Base-by-base conservation (phyloP, 2,113 vertebrate genomes). In the Pterocles burchelli region DNA sequence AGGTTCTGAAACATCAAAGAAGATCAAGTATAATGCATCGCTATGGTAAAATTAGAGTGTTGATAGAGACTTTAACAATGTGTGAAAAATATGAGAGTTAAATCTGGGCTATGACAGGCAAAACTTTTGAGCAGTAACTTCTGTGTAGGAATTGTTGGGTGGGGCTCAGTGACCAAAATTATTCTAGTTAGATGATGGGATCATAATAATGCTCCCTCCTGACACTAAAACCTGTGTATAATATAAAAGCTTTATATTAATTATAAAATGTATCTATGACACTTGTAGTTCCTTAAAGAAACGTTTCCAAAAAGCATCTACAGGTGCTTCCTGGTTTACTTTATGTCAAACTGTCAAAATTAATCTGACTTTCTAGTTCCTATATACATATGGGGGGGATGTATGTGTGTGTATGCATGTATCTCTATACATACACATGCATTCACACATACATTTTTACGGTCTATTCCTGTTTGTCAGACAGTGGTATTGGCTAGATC, bases 381-480 rank as follows among this genome's bases (percentile, higher is more conserved):
- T 57, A 5, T 46, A 18, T 24, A 13, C 22, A 4, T 38, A 7
- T 52, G 51, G 7, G 25, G 51, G 13, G 25, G 3, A 14, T 52
- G 14, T n/a, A 8, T 52, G 14, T n/a, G 16, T 38, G 8, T n/a
- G 36, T 24, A 22, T n/a, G 31, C 31, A 7, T 25, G 8, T 28
- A 2, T 46, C 6, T 34, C 0, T 58, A 1, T 41, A 24, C 11
- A 2, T 28, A 14, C 11, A 1, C 3, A 17, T 46, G 13, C 24
- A 55, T 48, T 48, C 11, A 52, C 22, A 31, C 11, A 29, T 4
- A 12, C 11, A 10, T 36, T 66, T 70, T 92, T 86, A 16, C 17
- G 18, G 14, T 57, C n/a, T 1, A 0, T 87, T 67, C 28, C 25
- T 45, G 29, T 57, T 79, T 90, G 31, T 59, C 29, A 57, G 52